Base-by-base conservation (phyloP, 92 coral and sea anemone genomes). In the Siderastrea radians region DNA sequence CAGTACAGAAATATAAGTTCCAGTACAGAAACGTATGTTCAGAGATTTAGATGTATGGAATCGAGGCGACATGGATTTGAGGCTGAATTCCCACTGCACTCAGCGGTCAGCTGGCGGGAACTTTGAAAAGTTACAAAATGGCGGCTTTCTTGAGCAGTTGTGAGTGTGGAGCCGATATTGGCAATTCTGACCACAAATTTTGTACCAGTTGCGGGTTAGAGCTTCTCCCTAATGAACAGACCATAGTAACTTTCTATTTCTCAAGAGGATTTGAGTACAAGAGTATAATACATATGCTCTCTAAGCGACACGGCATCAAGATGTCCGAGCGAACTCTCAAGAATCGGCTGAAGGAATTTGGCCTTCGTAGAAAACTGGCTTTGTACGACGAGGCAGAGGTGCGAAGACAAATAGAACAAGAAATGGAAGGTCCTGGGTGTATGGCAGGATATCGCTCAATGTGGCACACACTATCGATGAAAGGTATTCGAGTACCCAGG, bases 241-340 rank as follows among this genome's bases (percentile, higher is more conserved):
- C 66, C 68, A 48, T 81, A 50, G 74, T 80, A 79, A 50, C 62
- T 9, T 26, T 26, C 38, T 26, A 26, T 26, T 26, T 26, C 38
- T 26, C 38, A 26, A 26, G 38, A 26, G 38, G 38, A 26, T 26
- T 26, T 26, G 38, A 26, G 38, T 26, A 26, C 38, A 26, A 26
- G 38, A 26, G 38, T 26, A 26, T 26, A 26, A 26, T 26, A 26
- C 38, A 26, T 0, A 26, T 26, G 0, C 38, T 26, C 38, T 26
- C 38, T 26, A 26, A 26, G 38, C 38, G 0, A 26, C 38, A 26
- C 38, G 38, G 38, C 38, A 26, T 26, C 38, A 26, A 76, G 14
- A 90, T 90, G 47, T 84, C 82, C 8, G 86, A 71, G 70, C 77
- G 86, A 17, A 90, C 82, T 10, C 60, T 90, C 7, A 57, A 57